These are phyloP conservation scores for Carassius carassius DNA, from an alignment of 2,113 vertebrate species.

Conservation along the genomic window DNA sequence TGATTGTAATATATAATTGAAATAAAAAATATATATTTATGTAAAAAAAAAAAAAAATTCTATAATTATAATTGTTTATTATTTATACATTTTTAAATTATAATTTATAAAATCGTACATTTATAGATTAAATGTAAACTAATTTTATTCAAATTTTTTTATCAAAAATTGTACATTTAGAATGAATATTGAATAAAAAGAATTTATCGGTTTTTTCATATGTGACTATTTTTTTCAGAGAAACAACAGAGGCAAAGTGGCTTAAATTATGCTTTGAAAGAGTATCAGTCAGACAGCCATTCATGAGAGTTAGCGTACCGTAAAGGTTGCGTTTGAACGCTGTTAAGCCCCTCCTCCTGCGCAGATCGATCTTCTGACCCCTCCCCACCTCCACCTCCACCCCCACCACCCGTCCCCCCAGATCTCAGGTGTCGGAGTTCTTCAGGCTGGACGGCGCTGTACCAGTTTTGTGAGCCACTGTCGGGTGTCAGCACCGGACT, in stretches of 20 bases:
- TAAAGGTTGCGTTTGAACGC: constrained; percentile 73
- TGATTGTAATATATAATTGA: no score
- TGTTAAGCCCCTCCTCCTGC: constrained; percentile 70
- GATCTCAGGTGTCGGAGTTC: constrained; percentile 81
- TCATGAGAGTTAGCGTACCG: constrained; percentile 79
- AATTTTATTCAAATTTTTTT: no score
- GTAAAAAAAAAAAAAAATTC: no score
- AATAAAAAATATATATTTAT: no score
- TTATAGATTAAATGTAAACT: no score
- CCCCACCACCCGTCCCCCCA: constrained; percentile 58
- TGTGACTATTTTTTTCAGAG: no score
- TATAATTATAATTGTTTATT: no score
- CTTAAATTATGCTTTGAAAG: not conserved
- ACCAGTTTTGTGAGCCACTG: constrained; percentile 79
- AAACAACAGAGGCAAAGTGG: not conserved
- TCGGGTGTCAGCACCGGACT: constrained; percentile 85
- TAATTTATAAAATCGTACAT: no score
- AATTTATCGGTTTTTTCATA: no score
- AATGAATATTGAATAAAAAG: no score
- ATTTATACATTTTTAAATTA: no score
- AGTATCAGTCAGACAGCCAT: not conserved
- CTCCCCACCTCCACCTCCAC: constrained; percentile 57
- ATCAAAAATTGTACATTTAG: no score
- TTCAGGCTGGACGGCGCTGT: constrained; percentile 85
- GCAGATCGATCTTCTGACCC: constrained; percentile 48